These are phyloP conservation scores for Chrysodeixis includens DNA, from an alignment of 2,888 invertebrate species.

Conservation along the genomic window DNA sequence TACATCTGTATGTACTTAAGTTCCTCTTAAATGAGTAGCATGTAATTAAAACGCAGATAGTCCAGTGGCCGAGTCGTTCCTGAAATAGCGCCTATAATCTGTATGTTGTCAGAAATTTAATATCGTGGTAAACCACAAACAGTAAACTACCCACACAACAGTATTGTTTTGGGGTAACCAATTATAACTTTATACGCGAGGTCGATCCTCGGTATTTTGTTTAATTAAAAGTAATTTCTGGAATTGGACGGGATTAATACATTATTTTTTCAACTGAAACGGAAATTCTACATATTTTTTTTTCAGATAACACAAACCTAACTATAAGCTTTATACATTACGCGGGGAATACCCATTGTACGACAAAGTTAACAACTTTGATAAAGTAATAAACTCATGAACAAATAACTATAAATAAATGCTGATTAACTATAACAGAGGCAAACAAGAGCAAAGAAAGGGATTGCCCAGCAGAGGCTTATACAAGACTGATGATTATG, in stretches of 20 bases:
- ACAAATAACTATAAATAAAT: background rate
- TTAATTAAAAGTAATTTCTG: background rate
- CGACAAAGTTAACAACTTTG: background rate
- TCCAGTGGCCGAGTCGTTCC: background rate
- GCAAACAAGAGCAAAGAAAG: no score
- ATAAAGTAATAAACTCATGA: constrained; percentile 10
- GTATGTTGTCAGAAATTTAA: background rate
- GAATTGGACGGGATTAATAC: background rate
- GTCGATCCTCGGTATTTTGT: background rate
- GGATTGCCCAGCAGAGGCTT: no score
- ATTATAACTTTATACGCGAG: constrained; percentile 5
- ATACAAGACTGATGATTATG: no score
- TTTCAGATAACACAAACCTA: background rate
- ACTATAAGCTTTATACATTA: constrained; percentile 15
- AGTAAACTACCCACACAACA: background rate
- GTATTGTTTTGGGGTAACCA: constrained; percentile 2
- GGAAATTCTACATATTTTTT: background rate
- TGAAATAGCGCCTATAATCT: background rate
- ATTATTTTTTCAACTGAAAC: background rate
- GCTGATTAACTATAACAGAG: background rate
- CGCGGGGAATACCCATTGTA: constrained; percentile 20
- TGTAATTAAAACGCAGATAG: no score
- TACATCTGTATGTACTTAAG: no score
- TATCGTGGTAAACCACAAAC: constrained; percentile 2
- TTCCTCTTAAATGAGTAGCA: no score